These are phyloP conservation scores for Euglossa dilemma DNA, from an alignment of 1,140 invertebrate species.

Conservation along the genomic window DNA sequence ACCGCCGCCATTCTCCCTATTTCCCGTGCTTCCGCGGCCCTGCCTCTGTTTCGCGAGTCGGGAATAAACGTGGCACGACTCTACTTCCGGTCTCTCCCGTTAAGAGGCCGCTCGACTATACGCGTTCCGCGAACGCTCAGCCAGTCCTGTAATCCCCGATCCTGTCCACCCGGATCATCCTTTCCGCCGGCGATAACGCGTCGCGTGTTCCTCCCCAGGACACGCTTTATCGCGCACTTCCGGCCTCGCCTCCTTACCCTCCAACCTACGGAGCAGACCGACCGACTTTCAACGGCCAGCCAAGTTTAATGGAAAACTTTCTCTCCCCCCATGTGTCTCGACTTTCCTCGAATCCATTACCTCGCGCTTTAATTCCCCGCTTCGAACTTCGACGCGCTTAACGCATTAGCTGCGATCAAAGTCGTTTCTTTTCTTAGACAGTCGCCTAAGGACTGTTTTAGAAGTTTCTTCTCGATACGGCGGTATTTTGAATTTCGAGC, in stretches of 20 bases:
- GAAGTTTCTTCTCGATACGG: no score
- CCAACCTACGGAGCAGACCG: neutral
- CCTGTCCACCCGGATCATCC: slow-evolving; percentile 61
- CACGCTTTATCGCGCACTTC: slow-evolving; percentile 49
- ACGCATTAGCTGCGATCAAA: no score
- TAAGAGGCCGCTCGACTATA: slow-evolving; percentile 28
- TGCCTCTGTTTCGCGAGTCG: neutral
- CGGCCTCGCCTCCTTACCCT: slow-evolving; percentile 9
- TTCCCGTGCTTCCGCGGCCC: neutral
- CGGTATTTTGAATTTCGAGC: no score
- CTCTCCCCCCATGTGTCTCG: neutral
- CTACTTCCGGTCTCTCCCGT: slow-evolving; percentile 29
- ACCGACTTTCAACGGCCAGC: neutral
- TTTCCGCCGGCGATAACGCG: slow-evolving; percentile 50
- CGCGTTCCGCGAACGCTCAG: slow-evolving; percentile 35
- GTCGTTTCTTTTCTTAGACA: no score
- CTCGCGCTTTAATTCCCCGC: no score
- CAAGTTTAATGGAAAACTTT: neutral
- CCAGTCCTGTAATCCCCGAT: slow-evolving; percentile 58
- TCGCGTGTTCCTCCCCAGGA: slow-evolving; percentile 35
- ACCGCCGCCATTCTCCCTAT: neutral
- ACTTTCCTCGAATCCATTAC: no score
- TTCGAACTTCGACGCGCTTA: no score
- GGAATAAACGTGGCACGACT: slow-evolving; percentile 18
- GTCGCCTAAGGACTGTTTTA: no score